Base-by-base conservation (phyloP, 2,888 invertebrate species). In the Minunthozetes semirufus region DNA sequence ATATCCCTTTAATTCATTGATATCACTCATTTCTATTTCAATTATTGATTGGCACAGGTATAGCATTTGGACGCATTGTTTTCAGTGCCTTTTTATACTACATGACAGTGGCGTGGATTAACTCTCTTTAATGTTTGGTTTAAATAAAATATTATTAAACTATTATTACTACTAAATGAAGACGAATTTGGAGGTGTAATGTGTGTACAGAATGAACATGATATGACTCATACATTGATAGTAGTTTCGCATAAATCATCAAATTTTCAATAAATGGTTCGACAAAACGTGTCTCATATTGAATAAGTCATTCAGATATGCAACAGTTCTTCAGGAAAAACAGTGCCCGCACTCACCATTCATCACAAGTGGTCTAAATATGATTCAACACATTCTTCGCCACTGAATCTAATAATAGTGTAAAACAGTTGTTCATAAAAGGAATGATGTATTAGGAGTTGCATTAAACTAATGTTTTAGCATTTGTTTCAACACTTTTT, bases 1-100 rank as follows among this genome's bases (percentile, higher is more conserved):
- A 29, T 27, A 22, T 72, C 13, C 25, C 3, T 22, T 2, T 27
- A 29, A 63, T 63, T 29, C 15, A 8, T 8, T 33, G 33, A 33
- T 33, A 33, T 33, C 33, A 33, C 33, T 33, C 33, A 29, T 56
- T 56, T 5, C 11, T 56, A n/a, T 56, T 9, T 56, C 4, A 2
- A 19, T 56, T 48, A 13, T 17, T 17, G 13, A 48, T 17, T 3
- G 17, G 22, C 22, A 56, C n/a, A 63, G 61, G 61, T 63, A 63
- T 63, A 25, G 61, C 61, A 63, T 63, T 63, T 29, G 61, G 61
- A 63, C 61, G 29, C 61, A 29, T 63, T 15, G 61, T 29, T 29
- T 63, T 27, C 25, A n/a, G 61, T 63, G 61, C 61, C 61, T 63
- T 63, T 63, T 29, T 63, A 25, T 63, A 63, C 61, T 63, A 56